These are phyloP conservation scores for Strix aluco DNA, from an alignment of 2,113 vertebrate species.

Conservation along the genomic window DNA sequence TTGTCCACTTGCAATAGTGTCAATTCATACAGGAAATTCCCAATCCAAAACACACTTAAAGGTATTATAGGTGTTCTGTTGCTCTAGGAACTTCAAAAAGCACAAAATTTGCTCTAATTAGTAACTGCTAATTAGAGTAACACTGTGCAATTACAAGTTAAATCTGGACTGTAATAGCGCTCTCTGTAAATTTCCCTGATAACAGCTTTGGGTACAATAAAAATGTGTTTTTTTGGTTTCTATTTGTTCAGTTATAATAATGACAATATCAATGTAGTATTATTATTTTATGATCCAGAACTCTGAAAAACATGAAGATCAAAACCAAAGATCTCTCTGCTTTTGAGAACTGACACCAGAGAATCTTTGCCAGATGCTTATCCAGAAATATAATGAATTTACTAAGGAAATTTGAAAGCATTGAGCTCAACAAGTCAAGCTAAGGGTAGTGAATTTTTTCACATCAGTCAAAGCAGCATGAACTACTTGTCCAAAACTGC, in stretches of 20 bases:
- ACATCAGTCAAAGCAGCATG: no score
- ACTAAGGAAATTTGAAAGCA: constrained; percentile 73
- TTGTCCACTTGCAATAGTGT: background rate
- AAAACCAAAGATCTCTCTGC: background rate
- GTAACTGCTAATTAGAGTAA: background rate
- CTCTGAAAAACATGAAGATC: background rate
- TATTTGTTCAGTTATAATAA: background rate
- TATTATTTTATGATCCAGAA: background rate
- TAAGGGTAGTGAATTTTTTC: constrained; percentile 72
- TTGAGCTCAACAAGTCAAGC: constrained; percentile 69
- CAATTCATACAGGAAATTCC: background rate
- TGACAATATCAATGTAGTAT: background rate
- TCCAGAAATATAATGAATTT: constrained; percentile 85
- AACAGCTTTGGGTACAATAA: background rate
- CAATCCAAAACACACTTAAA: background rate
- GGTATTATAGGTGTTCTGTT: background rate
- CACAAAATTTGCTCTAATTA: background rate
- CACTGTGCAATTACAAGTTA: background rate
- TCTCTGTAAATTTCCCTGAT: background rate
- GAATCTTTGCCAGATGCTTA: constrained; percentile 85
- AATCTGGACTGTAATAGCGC: background rate
- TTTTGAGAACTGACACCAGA: constrained; percentile 80
- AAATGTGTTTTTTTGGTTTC: background rate
- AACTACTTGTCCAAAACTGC: no score
- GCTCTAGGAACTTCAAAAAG: background rate